Base-by-base conservation (phyloP, 2,113 vertebrate genomes). In the Gasterosteus nipponicus region DNA sequence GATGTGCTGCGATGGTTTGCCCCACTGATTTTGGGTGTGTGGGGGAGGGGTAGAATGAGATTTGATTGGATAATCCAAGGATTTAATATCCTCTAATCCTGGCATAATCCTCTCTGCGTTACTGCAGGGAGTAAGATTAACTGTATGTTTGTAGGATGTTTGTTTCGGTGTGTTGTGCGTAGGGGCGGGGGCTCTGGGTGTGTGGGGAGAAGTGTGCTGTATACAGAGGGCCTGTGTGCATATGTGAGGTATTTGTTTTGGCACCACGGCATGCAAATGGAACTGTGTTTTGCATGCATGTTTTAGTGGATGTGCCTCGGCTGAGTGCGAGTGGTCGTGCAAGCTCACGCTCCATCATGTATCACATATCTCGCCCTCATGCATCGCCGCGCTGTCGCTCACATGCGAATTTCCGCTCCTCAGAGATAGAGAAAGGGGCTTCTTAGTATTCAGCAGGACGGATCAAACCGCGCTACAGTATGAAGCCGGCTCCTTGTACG, bases 61-160 rank as follows among this genome's bases (percentile, higher is more conserved):
- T 95, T 93, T 94, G 93, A 94, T 93, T 94, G 94, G 93, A 94
- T 94, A 94, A 94, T 94, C 93, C 93, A 85, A 77, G 91, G 93
- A 92, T 94, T 94, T 93, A 94, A 93, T 93, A 93, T 92, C 88
- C 86, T 73, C 56, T 94, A 94, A 94, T 94, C 94, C 94, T 86
- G 89, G 83, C 82, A 90, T 92, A 94, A 94, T 93, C 93, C 93
- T 93, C 90, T 93, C 88, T 89, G 92, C 85, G 86, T 93, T 92
- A 92, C 92, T 90, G 86, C 84, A 70, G 87, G 91, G 85, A 90
- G 87, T 70, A 73, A 90, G 93, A 93, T 94, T 93, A 92, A 92
- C 87, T 89, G 80, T 85, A 87, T 86, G 83, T 92, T 91, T 90
- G 87, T 83, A 81, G 87, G 74, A 78, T 83, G 84, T 90, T 86